Conservation (phyloP, 1,140 invertebrate species). For the Drosophila yakuba region DNA sequence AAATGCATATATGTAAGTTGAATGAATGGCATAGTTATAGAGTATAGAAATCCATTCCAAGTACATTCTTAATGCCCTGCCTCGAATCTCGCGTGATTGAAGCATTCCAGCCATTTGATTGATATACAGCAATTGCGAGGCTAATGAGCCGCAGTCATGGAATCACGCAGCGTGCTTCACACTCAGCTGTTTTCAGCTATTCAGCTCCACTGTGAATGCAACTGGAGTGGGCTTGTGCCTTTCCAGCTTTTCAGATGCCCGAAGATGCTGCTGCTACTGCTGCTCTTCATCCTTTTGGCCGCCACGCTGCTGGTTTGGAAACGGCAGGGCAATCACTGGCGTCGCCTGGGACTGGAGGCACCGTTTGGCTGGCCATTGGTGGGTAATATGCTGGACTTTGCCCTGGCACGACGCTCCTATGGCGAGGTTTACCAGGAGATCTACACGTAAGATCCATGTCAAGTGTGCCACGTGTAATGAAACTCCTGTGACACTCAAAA, state of each 20-base stretch:
- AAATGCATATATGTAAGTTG: no score
- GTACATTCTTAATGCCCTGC: not conserved
- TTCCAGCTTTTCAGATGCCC: not conserved
- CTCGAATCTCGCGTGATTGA: not conserved
- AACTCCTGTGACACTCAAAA: no score
- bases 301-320: not conserved
- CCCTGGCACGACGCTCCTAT: conserved; percentile 37
- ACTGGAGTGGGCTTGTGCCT: not conserved
- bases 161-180: conserved; percentile 9
- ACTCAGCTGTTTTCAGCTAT: not conserved
- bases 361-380: conserved; percentile 51
- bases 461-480: not conserved
- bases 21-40: no score
- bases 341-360: conserved; percentile 34
- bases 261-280: conserved; percentile 5
- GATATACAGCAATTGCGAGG: not conserved
- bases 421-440: conserved; percentile 55
- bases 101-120: not conserved
- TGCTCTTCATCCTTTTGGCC: not conserved
- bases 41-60: not conserved
- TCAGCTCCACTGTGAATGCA: no score
- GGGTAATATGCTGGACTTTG: conserved; percentile 61
- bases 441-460: conserved; percentile 49
- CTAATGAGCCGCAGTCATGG: not conserved
- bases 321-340: conserved; percentile 37